Evolutionary conservation across 2,113 vertebrate genomes (phyloP).

Genomic region (Pseudonaja textilis): DNA sequence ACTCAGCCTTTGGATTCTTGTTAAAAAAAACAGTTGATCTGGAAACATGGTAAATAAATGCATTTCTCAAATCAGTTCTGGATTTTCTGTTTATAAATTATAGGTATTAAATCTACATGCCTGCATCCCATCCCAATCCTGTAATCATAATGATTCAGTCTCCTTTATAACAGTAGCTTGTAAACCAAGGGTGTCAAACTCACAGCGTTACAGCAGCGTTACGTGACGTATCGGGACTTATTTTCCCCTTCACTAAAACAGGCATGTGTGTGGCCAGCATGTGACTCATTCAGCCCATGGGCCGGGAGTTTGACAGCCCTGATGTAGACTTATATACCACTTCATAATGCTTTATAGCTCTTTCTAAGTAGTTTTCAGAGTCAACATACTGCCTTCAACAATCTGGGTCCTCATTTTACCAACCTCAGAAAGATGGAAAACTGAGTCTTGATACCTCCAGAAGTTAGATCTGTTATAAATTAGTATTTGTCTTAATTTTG

Average conservation of each 20-base stretch:
- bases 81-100: background rate
- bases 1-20: background rate
- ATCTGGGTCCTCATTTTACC: background rate
- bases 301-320: no score
- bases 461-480: slow-evolving; percentile 1
- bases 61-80: background rate
- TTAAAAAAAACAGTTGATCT: background rate
- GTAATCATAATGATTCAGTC: background rate
- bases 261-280: no score
- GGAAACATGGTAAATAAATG: slow-evolving; percentile 27
- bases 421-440: background rate
- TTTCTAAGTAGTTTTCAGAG: background rate
- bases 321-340: no score
- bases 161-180: background rate
- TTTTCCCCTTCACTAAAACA: no score
- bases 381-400: background rate
- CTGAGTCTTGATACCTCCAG: background rate
- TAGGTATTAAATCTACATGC: background rate
- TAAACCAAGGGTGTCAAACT: no score
- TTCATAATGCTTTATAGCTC: background rate
- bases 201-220: no score
- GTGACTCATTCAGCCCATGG: no score
- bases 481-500: background rate
- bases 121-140: background rate
- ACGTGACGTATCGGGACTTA: no score